A percentile compares a stretch with the other conserved stretches of the same genome.
These are phyloP conservation scores for Amblyraja radiata DNA, from an alignment of 2,797 vertebrate species.

Conservation along the genomic window DNA sequence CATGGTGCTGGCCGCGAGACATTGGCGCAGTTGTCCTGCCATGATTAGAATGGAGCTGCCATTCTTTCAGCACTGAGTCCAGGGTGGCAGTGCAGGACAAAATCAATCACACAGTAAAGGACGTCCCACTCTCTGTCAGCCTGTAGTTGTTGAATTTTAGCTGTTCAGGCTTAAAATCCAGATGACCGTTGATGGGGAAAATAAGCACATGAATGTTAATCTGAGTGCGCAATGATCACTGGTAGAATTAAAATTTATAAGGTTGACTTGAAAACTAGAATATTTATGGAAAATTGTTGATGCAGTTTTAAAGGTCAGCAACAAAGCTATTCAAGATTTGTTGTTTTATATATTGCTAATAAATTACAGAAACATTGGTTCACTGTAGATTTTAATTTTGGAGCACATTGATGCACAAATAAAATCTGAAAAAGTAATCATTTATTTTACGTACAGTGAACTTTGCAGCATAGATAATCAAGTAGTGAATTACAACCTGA, in stretches of 20 bases:
- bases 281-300: neutral
- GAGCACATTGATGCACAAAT: neutral
- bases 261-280: neutral
- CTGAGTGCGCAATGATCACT: neutral
- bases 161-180: conserved; percentile 12
- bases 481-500: neutral
- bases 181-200: neutral
- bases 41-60: conserved; percentile 32
- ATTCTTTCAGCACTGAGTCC: conserved; percentile 13
- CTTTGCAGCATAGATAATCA: neutral
- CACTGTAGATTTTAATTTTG: neutral
- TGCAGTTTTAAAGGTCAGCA: neutral
- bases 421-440: neutral
- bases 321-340: neutral
- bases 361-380: neutral
- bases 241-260: neutral
- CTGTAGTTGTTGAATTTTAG: conserved; percentile 17
- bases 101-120: conserved; percentile 29
- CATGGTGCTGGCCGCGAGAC: neutral
- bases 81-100: conserved; percentile 17
- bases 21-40: neutral
- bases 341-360: neutral
- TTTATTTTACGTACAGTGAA: neutral
- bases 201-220: conserved; percentile 18
- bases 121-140: conserved; percentile 13